These are phyloP conservation scores for Cyprinodon tularosa DNA, from an alignment of 2,113 vertebrate species.

Conservation along the genomic window DNA sequence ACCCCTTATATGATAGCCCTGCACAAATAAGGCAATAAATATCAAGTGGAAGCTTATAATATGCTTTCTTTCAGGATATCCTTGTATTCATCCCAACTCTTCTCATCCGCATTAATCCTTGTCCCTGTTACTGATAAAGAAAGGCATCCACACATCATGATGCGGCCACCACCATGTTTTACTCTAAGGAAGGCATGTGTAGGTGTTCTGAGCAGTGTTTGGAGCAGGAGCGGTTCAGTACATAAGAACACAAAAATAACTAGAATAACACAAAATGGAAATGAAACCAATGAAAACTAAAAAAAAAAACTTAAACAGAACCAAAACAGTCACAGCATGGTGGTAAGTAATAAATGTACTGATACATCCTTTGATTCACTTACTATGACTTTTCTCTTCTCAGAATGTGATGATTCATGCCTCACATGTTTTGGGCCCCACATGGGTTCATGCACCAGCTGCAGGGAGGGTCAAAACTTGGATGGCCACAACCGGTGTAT, in stretches of 20 bases:
- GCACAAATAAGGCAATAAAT: too few relatives aligned
- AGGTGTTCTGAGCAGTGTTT: not conserved
- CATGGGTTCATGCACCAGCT: slow-evolving; percentile 77
- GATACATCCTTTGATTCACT: not conserved
- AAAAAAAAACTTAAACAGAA: too few relatives aligned
- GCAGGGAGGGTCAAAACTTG: slow-evolving; percentile 72
- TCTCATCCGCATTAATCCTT: not conserved
- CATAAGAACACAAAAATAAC: too few relatives aligned
- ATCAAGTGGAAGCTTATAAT: too few relatives aligned
- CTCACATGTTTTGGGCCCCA: slow-evolving; percentile 78
- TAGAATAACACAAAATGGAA: too few relatives aligned
- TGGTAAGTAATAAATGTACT: not conserved
- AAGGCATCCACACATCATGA: not conserved
- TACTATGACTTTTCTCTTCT: slow-evolving; percentile 26
- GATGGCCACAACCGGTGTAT: slow-evolving; percentile 71
- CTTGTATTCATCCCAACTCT: not conserved
- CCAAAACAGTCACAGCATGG: too few relatives aligned
- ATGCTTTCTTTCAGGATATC: too few relatives aligned
- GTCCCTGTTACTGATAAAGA: not conserved
- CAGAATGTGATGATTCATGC: slow-evolving; percentile 86
- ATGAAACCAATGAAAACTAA: too few relatives aligned
- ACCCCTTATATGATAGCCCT: not conserved
- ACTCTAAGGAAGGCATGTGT: not conserved
- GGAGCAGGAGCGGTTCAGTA: too few relatives aligned
- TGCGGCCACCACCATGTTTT: not conserved